Conservation (phyloP, 2,888 invertebrate genomes). For the Loripinus fragilis region DNA sequence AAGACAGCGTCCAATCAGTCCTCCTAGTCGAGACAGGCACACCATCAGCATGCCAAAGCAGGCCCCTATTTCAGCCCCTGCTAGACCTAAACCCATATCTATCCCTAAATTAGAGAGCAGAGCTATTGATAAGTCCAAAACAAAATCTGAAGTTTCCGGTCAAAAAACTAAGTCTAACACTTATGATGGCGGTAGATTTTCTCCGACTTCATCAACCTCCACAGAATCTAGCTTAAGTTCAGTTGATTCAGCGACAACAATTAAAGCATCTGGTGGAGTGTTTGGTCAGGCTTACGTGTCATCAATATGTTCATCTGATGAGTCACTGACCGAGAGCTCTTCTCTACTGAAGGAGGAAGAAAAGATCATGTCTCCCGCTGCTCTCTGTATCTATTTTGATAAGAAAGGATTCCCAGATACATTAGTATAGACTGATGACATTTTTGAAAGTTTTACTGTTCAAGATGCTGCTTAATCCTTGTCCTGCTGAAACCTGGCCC, state of each 20-base stretch:
- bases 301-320: constrained; percentile 81
- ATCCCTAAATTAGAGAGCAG: background rate
- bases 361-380: constrained; percentile 69
- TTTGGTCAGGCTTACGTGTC: constrained; percentile 76
- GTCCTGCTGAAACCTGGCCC: too few species aligned
- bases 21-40: constrained; percentile 32
- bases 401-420: constrained; percentile 59
- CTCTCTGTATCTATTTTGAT: constrained; percentile 77
- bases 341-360: constrained; percentile 82
- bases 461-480: too few species aligned
- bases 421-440: constrained; percentile 28
- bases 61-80: background rate
- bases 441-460: too few species aligned
- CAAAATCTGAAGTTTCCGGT: constrained; percentile 1
- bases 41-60: constrained; percentile 36
- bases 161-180: background rate
- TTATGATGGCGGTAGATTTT: constrained; percentile 5
- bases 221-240: constrained; percentile 8
- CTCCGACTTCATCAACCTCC: background rate
- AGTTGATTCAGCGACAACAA: background rate
- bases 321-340: constrained; percentile 85
- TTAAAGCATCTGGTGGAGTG: background rate
- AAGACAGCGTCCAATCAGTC: constrained; percentile 14
- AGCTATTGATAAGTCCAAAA: background rate
- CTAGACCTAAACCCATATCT: background rate